Conservation (phyloP, 2,797 vertebrate species). For the Nannoperca obscura region DNA sequence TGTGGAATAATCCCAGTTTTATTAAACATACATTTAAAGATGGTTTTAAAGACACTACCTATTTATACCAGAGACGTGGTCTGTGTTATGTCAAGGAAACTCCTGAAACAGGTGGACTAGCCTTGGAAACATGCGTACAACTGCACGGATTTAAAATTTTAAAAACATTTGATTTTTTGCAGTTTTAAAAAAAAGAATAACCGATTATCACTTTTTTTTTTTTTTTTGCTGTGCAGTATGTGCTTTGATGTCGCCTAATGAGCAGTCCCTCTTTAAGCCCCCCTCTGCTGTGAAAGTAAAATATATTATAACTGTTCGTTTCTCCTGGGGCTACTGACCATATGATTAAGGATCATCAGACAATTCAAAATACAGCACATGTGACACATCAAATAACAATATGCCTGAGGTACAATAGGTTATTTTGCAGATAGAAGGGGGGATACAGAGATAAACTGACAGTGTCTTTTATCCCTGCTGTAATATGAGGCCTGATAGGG, state of each 20-base stretch:
- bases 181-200: neutral
- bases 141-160: neutral
- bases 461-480: slow-evolving; percentile 87
- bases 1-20: neutral
- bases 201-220: neutral
- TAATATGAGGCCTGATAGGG: slow-evolving; percentile 90
- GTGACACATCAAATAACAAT: slow-evolving; percentile 81
- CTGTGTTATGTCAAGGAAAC: slow-evolving; percentile 36
- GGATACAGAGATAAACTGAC: slow-evolving; percentile 87
- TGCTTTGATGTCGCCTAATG: slow-evolving; percentile 61
- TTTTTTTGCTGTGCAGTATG: slow-evolving; percentile 32
- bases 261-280: slow-evolving; percentile 41
- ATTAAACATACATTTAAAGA: neutral
- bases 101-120: slow-evolving; percentile 49
- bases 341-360: slow-evolving; percentile 78
- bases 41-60: slow-evolving; percentile 6
- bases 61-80: slow-evolving; percentile 6
- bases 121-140: neutral
- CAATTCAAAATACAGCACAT: slow-evolving; percentile 70
- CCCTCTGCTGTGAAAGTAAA: slow-evolving; percentile 52
- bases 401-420: slow-evolving; percentile 80
- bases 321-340: slow-evolving; percentile 69
- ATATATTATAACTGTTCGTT: slow-evolving; percentile 69
- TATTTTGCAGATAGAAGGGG: slow-evolving; percentile 77
- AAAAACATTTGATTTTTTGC: too few relatives aligned